Percentiles rank a stretch among this genome's conserved stretches.
Evolutionary conservation across 1,140 invertebrate genomes (phyloP).

Genomic region (Lepidurus arcticus): DNA sequence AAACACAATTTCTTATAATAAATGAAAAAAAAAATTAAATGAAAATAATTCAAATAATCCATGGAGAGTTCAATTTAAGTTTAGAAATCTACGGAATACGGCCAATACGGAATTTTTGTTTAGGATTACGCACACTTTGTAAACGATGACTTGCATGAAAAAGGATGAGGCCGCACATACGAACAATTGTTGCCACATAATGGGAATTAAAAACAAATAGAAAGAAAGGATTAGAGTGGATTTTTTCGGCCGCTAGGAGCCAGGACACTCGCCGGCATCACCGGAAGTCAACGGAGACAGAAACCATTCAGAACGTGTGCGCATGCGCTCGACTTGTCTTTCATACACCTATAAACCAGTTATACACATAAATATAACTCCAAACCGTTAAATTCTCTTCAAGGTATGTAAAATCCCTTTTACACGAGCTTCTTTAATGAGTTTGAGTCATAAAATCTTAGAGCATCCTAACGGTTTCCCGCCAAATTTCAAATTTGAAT

Average conservation of each 20-base stretch:
- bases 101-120: too few relatives aligned
- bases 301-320: constrained; percentile 90
- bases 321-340: constrained; percentile 85
- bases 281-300: constrained; percentile 57
- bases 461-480: too few relatives aligned
- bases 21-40: constrained; percentile 33
- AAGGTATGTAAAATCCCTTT: neutral
- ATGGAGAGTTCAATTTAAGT: neutral
- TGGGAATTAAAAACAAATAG: constrained; percentile 12
- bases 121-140: too few relatives aligned
- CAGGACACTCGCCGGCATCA: constrained; percentile 27
- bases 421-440: too few relatives aligned
- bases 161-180: too few relatives aligned
- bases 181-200: too few relatives aligned
- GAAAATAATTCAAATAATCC: neutral
- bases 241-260: constrained; percentile 35
- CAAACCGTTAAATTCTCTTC: neutral
- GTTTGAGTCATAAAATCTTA: too few relatives aligned
- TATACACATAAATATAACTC: constrained; percentile 16
- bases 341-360: constrained; percentile 69
- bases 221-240: constrained; percentile 34
- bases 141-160: too few relatives aligned
- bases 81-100: too few relatives aligned
- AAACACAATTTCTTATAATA: constrained; percentile 33
- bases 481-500: too few relatives aligned